Percentiles rank a stretch among this genome's conserved stretches.
Evolutionary conservation across 1,140 invertebrate genomes (phyloP).

Genomic region (Bacillus rossius): DNA sequence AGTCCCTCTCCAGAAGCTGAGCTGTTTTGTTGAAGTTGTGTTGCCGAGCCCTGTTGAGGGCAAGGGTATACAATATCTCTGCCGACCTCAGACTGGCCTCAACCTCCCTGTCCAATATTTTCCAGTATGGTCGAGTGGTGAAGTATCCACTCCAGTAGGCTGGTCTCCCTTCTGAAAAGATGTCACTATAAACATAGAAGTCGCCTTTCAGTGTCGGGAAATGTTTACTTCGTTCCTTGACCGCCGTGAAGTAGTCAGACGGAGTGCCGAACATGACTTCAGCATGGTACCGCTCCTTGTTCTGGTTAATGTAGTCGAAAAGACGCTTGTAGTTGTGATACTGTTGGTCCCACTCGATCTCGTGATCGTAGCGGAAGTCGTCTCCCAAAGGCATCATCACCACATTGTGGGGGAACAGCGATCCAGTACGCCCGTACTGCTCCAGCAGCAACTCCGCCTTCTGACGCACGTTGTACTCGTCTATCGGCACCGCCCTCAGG

Average conservation of each 20-base stretch:
- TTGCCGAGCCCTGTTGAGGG: slow-evolving; percentile 67
- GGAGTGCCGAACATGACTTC: slow-evolving; percentile 85
- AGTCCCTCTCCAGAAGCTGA: slow-evolving; percentile 75
- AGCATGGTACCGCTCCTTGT: slow-evolving; percentile 66
- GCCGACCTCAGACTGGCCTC: slow-evolving; percentile 78
- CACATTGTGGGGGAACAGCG: slow-evolving; percentile 83
- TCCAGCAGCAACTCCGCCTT: slow-evolving; percentile 82
- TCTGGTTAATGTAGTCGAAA: slow-evolving; percentile 80
- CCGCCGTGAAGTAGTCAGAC: slow-evolving; percentile 79
- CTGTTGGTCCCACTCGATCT: slow-evolving; percentile 88
- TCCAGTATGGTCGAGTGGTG: slow-evolving; percentile 89
- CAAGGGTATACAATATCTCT: slow-evolving; percentile 85
- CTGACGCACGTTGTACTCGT: slow-evolving; percentile 70
- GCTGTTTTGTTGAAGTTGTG: slow-evolving; percentile 51
- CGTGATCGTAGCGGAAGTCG: slow-evolving; percentile 85
- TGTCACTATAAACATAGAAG: slow-evolving; percentile 96
- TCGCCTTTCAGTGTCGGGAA: slow-evolving; percentile 85
- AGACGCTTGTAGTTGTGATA: slow-evolving; percentile 86
- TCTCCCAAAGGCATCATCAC: slow-evolving; percentile 87
- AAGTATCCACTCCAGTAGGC: slow-evolving; percentile 97
- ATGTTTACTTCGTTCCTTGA: slow-evolving; percentile 55
- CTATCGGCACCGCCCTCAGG: slow-evolving; percentile 75
- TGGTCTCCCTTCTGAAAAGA: slow-evolving; percentile 84
- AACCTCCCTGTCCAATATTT: slow-evolving; percentile 80
- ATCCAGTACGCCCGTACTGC: slow-evolving; percentile 82